Base-by-base conservation (phyloP, 2,888 invertebrate genomes). In the Dioctria linearis region DNA sequence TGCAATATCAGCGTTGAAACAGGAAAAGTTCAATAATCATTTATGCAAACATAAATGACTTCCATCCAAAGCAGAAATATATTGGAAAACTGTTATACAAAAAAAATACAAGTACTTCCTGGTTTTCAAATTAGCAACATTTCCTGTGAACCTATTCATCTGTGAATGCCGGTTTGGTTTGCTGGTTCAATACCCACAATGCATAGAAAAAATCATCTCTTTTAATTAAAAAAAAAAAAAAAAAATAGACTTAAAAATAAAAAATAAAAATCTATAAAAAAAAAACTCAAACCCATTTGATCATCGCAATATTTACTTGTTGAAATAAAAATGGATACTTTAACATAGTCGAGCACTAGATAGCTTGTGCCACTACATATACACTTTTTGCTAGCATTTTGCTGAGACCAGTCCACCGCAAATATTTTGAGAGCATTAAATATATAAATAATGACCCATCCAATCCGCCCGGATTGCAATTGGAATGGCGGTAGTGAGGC, bases 371-470 rank as follows among this genome's bases (percentile, higher is more conserved):
- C 25, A 25, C 25, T 25, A 25, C 25, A 25, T 25, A 25, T 25
- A 39, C n/a, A 65, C 40, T 65, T 67, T 67, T 67, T 6, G 9
- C 13, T 5, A 8, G n/a, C 8, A 11, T 8, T 46, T 40, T 46
- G 49, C 40, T 46, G 49, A 43, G 67, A n/a, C 46, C 46, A 2
- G 46, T 43, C 43, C 67, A 67, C 67, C 67, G 67, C 67, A 67
- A 67, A 46, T 67, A 67, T 67, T 67, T 67, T 67, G 46, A 67
- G 67, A 67, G 67, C 67, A 67, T 67, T 67, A 67, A 67, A 67
- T 67, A 67, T 25, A 25, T 67, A 65, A 65, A 65, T 65, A 65
- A 65, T n/a, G 65, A 65, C 11, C 25, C 25, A 3, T 25, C 61
- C 25, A 25, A 25, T 25, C 2, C 25, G n/a, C 6, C 25, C 25